Evolutionary conservation across 2,888 invertebrate genomes (phyloP), one percentile per base, ranked within the genome.

Genomic region (Odontothrips loti): DNA sequence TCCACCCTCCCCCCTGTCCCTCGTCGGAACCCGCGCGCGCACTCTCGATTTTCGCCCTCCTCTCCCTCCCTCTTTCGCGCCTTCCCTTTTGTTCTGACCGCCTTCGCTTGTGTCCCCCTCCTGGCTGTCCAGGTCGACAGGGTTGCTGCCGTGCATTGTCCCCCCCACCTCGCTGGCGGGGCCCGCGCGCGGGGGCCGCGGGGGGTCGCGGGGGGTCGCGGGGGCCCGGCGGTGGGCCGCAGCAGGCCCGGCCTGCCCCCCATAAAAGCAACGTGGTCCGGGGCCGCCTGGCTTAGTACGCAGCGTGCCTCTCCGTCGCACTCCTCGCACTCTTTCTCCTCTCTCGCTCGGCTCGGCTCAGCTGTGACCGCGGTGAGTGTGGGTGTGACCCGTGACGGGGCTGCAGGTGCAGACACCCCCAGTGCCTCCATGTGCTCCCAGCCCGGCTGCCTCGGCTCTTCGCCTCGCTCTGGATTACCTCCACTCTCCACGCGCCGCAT

Each of bases 301-400:
- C 68, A 12, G 27, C 23, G 23, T 10, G 12, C 9, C 68, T 10
- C 68, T 43, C 34, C 34, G 6, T 27, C 12, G 27, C 23, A 27
- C 23, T 58, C 58, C 20, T n/a, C 58, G 58, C 8, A 27, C 68
- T n/a, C 68, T 75, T 27, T n/a, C 68, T 23, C 27, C 68, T 75
- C 68, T 58, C 23, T 68, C 68, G 23, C 68, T 75, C 68, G 34
- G 68, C 68, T 75, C 68, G 27, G 68, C 68, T 75, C 68, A 27
- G 68, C 68, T 75, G 68, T 75, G 68, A 75, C 68, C 68, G 68
- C 68, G 68, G 68, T 75, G 68, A 75, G 68, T 58, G 58, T 58
- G 58, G 6, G 58, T 68, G 27, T 75, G 68, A 27, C 27, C 20
- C 17, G 58, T 15, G 58, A 58, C 58, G 58, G 20, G 15, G 58